Conservation (phyloP, 2,888 invertebrate species). For the Magallana nippona region DNA sequence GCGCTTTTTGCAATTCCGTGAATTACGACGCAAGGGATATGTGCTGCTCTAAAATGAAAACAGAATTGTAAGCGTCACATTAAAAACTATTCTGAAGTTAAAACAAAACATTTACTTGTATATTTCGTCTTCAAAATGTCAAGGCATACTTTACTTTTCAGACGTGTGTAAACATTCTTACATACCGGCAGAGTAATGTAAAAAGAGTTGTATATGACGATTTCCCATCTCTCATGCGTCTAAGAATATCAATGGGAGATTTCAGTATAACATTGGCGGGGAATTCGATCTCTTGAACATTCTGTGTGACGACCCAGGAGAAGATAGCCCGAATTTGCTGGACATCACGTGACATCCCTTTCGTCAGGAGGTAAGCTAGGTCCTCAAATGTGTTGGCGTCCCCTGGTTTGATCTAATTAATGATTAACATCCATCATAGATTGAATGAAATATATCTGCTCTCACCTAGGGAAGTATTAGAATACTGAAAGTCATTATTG, state of each 20-base stretch:
- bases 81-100: too few species aligned
- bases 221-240: slow-evolving; percentile 60
- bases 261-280: slow-evolving; percentile 53
- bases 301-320: slow-evolving; percentile 52
- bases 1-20: slow-evolving; percentile 62
- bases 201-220: slow-evolving; percentile 65
- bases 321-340: slow-evolving; percentile 43
- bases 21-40: slow-evolving; percentile 58
- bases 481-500: not conserved
- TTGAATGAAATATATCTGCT: too few species aligned
- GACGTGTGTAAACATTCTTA: not conserved
- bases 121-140: too few species aligned
- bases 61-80: not conserved
- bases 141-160: too few species aligned
- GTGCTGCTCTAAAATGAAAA: slow-evolving; percentile 49
- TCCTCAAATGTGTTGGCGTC: slow-evolving; percentile 38
- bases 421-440: too few species aligned
- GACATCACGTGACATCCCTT: slow-evolving; percentile 29
- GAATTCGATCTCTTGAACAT: slow-evolving; percentile 58
- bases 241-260: slow-evolving; percentile 64
- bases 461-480: not conserved
- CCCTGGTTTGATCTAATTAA: slow-evolving; percentile 33
- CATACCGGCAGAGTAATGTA: slow-evolving; percentile 66
- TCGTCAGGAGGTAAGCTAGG: slow-evolving; percentile 23
- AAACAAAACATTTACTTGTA: too few species aligned